Percentiles rank a stretch among this genome's conserved stretches.
Evolutionary conservation across 2,113 vertebrate species (phyloP).

Genomic region (Tapirus terrestris): DNA sequence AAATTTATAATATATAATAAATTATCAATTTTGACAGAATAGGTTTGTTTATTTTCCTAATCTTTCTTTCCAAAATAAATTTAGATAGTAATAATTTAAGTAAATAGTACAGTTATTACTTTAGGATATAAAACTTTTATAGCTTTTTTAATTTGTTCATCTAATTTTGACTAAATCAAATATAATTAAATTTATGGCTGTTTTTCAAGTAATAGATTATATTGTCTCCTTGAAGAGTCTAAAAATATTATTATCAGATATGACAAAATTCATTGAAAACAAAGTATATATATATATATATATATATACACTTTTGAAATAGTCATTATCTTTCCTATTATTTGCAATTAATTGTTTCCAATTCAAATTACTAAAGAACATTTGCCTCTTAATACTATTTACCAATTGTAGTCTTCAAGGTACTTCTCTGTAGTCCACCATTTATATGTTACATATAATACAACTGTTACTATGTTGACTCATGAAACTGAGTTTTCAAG

Average conservation of each 20-base stretch:
- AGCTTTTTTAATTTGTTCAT: background rate
- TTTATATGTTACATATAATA: background rate
- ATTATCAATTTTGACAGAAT: background rate
- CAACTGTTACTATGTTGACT: background rate
- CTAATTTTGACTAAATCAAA: constrained; percentile 13
- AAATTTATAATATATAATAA: background rate
- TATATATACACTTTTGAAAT: background rate
- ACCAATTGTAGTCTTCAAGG: background rate
- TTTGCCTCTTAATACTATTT: background rate
- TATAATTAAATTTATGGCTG: constrained; percentile 14
- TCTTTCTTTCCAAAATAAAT: background rate
- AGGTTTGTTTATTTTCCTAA: background rate
- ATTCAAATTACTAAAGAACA: background rate
- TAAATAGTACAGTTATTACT: background rate
- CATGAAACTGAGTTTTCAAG: background rate
- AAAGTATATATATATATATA: background rate
- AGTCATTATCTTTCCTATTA: constrained; percentile 23
- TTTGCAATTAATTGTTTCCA: constrained; percentile 42
- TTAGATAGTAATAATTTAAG: background rate
- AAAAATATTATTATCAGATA: background rate
- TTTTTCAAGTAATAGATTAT: constrained; percentile 18
- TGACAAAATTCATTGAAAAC: constrained; percentile 38
- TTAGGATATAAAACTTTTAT: constrained; percentile 36
- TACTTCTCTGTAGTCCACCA: background rate
- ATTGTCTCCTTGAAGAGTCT: background rate